These are phyloP conservation scores for Callosobruchus maculatus DNA, from an alignment of 2,888 invertebrate species.

Conservation along the genomic window DNA sequence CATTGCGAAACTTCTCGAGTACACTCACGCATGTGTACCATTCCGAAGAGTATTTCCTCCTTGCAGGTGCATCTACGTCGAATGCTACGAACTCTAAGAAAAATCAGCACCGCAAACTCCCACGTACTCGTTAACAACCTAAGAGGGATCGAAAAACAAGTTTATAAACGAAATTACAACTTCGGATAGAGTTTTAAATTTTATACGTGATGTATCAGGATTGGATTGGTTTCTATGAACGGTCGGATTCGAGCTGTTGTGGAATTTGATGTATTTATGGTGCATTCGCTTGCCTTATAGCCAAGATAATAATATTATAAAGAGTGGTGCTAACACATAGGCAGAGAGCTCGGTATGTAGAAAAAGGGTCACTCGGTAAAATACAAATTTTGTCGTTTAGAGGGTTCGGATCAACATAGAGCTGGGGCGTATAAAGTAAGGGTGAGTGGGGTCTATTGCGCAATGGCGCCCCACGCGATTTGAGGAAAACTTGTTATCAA, in stretches of 20 bases:
- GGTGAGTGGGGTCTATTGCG: too few relatives aligned
- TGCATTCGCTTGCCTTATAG: too few relatives aligned
- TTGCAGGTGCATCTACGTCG: neutral
- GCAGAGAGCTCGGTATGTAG: too few relatives aligned
- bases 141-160: neutral
- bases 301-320: too few relatives aligned
- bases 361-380: too few relatives aligned
- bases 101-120: neutral
- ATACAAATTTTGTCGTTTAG: too few relatives aligned
- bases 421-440: too few relatives aligned
- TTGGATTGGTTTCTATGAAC: neutral
- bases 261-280: slow-evolving; percentile 10
- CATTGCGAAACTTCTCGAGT: neutral
- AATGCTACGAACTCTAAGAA: neutral
- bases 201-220: neutral
- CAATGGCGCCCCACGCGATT: too few relatives aligned
- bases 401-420: too few relatives aligned
- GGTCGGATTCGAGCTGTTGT: neutral
- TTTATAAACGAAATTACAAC: neutral
- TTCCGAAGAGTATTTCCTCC: neutral
- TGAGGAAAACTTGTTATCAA: too few relatives aligned
- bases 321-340: too few relatives aligned
- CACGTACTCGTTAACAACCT: neutral
- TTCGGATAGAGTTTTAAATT: neutral
- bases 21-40: neutral